Evolutionary conservation across 2,888 invertebrate genomes (phyloP), one percentile per base, ranked within the genome.

Genomic region (Pristionchus japonicus): DNA sequence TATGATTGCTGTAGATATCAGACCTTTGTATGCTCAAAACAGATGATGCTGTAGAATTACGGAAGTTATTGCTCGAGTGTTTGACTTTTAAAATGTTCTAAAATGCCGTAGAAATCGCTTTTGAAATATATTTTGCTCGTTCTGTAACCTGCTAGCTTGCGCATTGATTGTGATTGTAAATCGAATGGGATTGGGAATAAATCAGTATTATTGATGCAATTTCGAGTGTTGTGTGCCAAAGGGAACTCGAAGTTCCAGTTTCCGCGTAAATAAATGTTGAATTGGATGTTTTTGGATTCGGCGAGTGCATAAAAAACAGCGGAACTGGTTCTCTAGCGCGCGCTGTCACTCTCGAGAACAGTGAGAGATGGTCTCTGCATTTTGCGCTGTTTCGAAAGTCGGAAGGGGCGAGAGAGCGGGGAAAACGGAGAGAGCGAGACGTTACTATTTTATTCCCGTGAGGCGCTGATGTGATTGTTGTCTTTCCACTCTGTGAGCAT

Each of bases 111-210:
- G 11, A 52, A 67, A 34, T 34, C 67, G 17, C 34, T 13, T 67
- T 31, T n/a, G 67, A 27, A 52, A 67, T 61, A 61, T 61, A 61
- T 27, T 61, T 23, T 61, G 34, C 27, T 17, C 67, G n/a, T 34
- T 27, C 64, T 31, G 64, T 64, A 67, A 34, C 34, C n/a, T n/a
- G n/a, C n/a, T n/a, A n/a, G n/a, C n/a, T n/a, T n/a, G n/a, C n/a
- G n/a, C n/a, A 67, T 74, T 74, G 74, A 74, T 74, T 74, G 74
- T 40, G 11, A 74, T 40, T 74, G 40, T 40, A 74, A 23, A 40
- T 13, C 3, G 49, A 13, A 49, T 31, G 67, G 67, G 23, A 11
- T 67, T n/a, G 11, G 67, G 67, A 31, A 67, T 67, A n/a, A 11
- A 31, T 11, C 3, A n/a, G 67, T 11, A 3, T 23, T 67, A 31